Conservation (phyloP, 2,797 vertebrate species). For the Kryptolebias ocellatus region DNA sequence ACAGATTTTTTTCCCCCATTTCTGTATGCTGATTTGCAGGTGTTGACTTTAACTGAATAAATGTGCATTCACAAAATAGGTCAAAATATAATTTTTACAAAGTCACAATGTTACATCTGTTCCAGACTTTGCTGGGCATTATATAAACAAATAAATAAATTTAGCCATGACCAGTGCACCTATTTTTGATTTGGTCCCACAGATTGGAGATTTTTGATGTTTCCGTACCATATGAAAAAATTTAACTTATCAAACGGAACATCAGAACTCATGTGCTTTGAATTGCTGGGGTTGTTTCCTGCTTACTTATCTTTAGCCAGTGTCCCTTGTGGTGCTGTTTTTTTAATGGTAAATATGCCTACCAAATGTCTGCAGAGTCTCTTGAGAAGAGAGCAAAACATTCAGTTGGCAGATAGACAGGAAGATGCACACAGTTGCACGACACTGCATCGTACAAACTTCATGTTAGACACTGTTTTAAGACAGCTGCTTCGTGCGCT, state of each 20-base stretch:
- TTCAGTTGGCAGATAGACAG: slow-evolving; percentile 59
- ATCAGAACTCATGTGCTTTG: slow-evolving; percentile 69
- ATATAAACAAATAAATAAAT: slow-evolving; percentile 36
- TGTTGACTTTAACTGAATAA: slow-evolving; percentile 49
- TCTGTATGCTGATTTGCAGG: slow-evolving; percentile 28
- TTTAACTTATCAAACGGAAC: slow-evolving; percentile 71
- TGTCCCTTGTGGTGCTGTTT: slow-evolving; percentile 67
- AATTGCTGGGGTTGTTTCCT: slow-evolving; percentile 59
- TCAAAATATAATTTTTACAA: slow-evolving; percentile 47
- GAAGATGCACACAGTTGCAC: slow-evolving; percentile 43
- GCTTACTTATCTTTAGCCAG: slow-evolving; percentile 65
- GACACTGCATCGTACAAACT: slow-evolving; percentile 46
- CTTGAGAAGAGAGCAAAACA: slow-evolving; percentile 62
- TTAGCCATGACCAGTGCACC: slow-evolving; percentile 42
- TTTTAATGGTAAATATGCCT: slow-evolving; percentile 68
- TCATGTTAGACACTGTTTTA: slow-evolving; percentile 59
- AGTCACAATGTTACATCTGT: slow-evolving; percentile 45
- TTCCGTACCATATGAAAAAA: slow-evolving; percentile 58
- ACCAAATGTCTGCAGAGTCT: slow-evolving; percentile 69
- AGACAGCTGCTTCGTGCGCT: slow-evolving; percentile 67
- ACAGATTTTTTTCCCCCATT: slow-evolving; percentile 33
- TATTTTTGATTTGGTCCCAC: slow-evolving; percentile 41
- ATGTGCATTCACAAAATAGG: slow-evolving; percentile 32
- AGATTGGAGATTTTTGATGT: slow-evolving; percentile 34
- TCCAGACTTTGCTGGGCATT: slow-evolving; percentile 34